These are phyloP conservation scores for Cotesia chilonis DNA, from an alignment of 1,140 invertebrate genomes.

Conservation along the genomic window DNA sequence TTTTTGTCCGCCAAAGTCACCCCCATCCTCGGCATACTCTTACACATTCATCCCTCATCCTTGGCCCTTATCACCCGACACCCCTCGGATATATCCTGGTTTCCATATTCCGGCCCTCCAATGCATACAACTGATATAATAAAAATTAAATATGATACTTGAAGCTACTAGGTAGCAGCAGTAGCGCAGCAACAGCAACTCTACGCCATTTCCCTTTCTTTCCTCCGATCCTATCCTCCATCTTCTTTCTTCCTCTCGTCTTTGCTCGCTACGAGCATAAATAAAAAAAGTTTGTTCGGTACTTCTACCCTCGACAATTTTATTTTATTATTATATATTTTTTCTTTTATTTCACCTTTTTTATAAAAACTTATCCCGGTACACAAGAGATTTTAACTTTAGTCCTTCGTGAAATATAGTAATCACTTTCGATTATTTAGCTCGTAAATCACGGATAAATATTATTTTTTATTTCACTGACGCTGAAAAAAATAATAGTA, in stretches of 20 bases:
- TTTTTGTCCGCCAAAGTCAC: slow-evolving; percentile 20
- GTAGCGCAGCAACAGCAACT: too few relatives aligned
- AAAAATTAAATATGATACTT: slow-evolving; percentile 66
- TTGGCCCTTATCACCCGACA: slow-evolving; percentile 11
- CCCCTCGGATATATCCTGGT: background rate
- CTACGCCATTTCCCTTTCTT: too few relatives aligned
- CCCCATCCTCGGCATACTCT: slow-evolving; percentile 6
- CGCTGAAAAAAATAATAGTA: too few relatives aligned
- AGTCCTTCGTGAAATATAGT: background rate
- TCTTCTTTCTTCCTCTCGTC: slow-evolving; percentile 19
- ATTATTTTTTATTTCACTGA: too few relatives aligned
- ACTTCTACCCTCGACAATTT: slow-evolving; percentile 19
- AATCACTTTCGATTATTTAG: background rate
- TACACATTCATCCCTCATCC: slow-evolving; percentile 38
- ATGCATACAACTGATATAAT: slow-evolving; percentile 59
- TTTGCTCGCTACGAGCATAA: slow-evolving; percentile 32
- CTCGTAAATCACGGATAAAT: too few relatives aligned
- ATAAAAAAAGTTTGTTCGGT: slow-evolving; percentile 30
- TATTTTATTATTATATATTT: slow-evolving; percentile 4
- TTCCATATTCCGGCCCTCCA: slow-evolving; percentile 29
- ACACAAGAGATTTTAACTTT: too few relatives aligned
- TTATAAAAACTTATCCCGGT: too few relatives aligned
- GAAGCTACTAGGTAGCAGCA: slow-evolving; percentile 35
- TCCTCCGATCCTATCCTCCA: background rate
- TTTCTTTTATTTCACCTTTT: background rate